Conservation (phyloP, 2,113 vertebrate genomes). For the Otocyon megalotis region DNA sequence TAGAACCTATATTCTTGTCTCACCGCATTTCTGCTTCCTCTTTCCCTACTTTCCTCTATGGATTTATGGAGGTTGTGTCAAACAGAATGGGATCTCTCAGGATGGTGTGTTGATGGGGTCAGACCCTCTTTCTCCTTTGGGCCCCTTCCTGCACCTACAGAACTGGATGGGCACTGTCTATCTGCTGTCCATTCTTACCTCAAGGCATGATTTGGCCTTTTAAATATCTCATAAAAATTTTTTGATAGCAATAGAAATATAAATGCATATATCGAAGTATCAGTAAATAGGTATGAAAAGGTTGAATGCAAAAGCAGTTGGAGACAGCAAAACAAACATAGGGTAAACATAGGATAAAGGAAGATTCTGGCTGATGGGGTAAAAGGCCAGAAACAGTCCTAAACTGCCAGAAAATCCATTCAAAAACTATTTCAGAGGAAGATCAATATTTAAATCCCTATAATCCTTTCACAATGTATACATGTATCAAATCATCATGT, state of each 20-base stretch:
- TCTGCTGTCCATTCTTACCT: neutral
- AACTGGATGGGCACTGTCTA: neutral
- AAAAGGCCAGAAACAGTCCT: neutral
- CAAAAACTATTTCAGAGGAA: neutral
- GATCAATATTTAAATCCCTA: neutral
- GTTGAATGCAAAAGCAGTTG: neutral
- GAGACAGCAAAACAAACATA: neutral
- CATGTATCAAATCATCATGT: neutral
- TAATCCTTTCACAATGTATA: neutral
- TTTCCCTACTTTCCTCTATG: neutral
- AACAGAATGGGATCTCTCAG: neutral
- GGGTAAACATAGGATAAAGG: neutral
- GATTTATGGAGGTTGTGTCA: neutral
- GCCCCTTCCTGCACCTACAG: neutral
- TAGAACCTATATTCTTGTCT: neutral
- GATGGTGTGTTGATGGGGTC: neutral
- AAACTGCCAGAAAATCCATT: neutral
- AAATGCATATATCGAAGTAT: neutral
- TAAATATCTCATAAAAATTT: neutral
- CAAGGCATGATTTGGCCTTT: neutral
- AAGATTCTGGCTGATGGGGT: neutral
- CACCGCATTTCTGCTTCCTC: neutral
- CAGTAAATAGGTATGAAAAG: neutral
- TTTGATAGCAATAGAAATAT: neutral
- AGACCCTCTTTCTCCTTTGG: neutral